Evolutionary conservation across 2,113 vertebrate genomes (phyloP), one percentile per base, ranked within the genome.

Genomic region (Percopsis transmontana): DNA sequence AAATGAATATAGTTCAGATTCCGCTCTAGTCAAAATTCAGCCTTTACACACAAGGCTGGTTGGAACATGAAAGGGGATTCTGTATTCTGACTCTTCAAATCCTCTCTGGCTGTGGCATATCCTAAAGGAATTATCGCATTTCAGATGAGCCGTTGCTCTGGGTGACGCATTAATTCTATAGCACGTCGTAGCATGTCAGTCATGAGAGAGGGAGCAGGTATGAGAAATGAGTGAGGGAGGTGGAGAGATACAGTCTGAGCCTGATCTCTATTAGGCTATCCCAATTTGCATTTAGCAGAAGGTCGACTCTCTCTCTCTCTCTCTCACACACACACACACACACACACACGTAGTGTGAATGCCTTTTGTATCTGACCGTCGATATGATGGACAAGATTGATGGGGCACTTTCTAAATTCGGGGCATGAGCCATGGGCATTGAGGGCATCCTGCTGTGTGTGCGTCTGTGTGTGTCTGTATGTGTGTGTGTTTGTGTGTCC

Each of bases 351-450:
- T 14, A 10, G 18, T 52, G 67, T 66, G 76, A 58, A 2, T 62
- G 58, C 41, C 20, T 20, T 21, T 8, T 21, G 9, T 52, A 13
- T 52, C 50, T 20, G 42, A 1, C 53, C 38, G 44, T 47, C 44
- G 15, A 15, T 10, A 47, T 11, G 44, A 50, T 50, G 72, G 58
- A 79, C 10, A 58, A 80, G 84, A 82, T 73, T 79, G 79, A 84
- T 87, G 69, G 56, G 18, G 39, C 76, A 60, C 64, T 77, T 63
- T 83, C 55, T 76, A 74, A 73, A 87, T 80, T 84, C 82, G 47
- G 69, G 58, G 48, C 62, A 79, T 56, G 47, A 76, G 54, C 75
- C 74, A 51, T 78, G 76, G 76, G 70, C 76, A 57, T 84, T 80
- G 48, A 62, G 70, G 69, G 53, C 72, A 38, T 33, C 56, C 62